Evolutionary conservation across 2,113 vertebrate species (phyloP), one percentile per base, ranked within the genome.

Genomic region (sheep (Ovis aries)): DNA sequence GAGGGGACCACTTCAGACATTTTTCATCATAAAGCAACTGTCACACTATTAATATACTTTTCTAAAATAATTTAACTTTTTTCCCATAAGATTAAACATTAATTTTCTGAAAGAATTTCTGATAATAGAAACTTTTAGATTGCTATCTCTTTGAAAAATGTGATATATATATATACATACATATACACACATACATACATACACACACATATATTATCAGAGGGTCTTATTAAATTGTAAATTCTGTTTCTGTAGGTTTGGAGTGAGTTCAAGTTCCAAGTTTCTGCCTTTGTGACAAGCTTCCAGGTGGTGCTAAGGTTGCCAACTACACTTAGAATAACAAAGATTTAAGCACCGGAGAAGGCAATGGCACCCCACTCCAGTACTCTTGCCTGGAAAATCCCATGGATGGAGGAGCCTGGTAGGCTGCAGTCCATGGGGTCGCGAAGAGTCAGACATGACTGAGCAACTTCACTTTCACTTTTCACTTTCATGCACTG

Each of bases 151-250:
- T 91, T 89, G 53, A 43, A 60, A 57, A 3, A 77, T 83, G 67
- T 45, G 57, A 84, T 36, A 59, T 59, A 59, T 59, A 59, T 59
- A 45, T 7, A 55, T 2, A 52, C 16, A 53, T 0, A 83, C n/a
- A 52, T 6, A 16, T 5, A 53, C 17, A 52, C 1, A 53, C 6
- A 55, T 8, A 55, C 0, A 55, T 0, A 48, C 5, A 40, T 0
- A 80, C 1, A 67, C 8, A 40, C 2, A 80, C 5, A 50, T 33
- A 55, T 16, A 55, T 78, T 43, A 83, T 50, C 36, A 33, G 43
- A 45, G 33, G 52, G 71, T 12, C 21, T 81, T 59, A 83, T 48
- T 91, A 8, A 88, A 71, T 48, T 43, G 23, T 27, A 87, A 43
- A 67, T 43, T 53, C 19, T 59, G 45, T 55, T 36, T 78, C 62